Conservation (phyloP, 2,888 invertebrate genomes). For the Tipula vernalis region DNA sequence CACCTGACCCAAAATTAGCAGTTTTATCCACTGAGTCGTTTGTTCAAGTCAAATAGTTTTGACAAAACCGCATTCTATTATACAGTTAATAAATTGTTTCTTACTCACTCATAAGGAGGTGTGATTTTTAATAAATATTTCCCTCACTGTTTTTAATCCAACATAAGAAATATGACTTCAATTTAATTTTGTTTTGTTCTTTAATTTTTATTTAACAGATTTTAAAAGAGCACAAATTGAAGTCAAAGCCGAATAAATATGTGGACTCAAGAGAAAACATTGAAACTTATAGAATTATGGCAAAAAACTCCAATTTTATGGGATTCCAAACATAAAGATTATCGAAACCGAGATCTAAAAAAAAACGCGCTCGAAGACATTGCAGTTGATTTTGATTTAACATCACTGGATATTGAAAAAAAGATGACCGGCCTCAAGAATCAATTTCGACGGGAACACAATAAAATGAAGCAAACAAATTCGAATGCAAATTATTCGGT, state of each 20-base stretch:
- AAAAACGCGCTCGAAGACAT: neutral
- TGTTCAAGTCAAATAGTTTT: too few relatives aligned
- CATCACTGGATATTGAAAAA: neutral
- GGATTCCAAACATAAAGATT: slow-evolving; percentile 6
- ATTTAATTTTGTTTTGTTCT: neutral
- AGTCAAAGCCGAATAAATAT: neutral
- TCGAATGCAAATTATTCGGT: neutral
- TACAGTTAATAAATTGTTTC: too few relatives aligned
- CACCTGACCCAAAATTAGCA: too few relatives aligned
- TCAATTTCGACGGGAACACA: slow-evolving; percentile 9
- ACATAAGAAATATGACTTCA: neutral
- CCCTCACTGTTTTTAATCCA: neutral
- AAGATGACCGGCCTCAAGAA: slow-evolving; percentile 6
- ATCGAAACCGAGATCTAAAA: slow-evolving; percentile 6
- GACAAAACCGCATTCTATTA: too few relatives aligned
- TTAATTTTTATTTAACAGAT: neutral
- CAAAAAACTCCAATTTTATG: neutral
- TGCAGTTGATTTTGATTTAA: neutral
- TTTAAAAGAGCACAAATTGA: neutral
- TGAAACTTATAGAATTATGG: slow-evolving; percentile 6
- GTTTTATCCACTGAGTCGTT: too few relatives aligned
- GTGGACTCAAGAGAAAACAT: slow-evolving; percentile 6
- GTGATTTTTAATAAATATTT: neutral
- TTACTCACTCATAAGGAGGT: too few relatives aligned
- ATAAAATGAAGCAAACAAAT: slow-evolving; percentile 10